Evolutionary conservation across 2,113 vertebrate genomes (phyloP).

Genomic region (Scopus umbretta): DNA sequence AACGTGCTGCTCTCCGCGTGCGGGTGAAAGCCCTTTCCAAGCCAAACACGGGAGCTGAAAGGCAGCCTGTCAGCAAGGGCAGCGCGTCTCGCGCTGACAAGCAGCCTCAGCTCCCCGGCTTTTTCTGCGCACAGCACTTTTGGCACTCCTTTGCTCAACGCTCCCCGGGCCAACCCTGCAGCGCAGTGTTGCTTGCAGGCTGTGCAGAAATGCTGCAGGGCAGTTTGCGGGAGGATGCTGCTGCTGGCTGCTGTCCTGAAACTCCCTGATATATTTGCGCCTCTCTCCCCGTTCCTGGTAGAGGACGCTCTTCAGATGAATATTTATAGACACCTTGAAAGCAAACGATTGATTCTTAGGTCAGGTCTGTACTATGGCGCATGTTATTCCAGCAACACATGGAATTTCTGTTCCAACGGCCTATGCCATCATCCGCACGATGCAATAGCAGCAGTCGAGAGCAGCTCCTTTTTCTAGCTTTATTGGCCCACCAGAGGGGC

Average conservation of each 20-base stretch:
- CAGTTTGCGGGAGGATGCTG: not conserved
- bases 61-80: not conserved
- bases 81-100: not conserved
- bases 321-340: not conserved
- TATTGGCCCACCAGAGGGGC: not conserved
- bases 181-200: not conserved
- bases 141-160: not conserved
- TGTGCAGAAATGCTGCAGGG: not conserved
- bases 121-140: not conserved
- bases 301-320: not conserved
- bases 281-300: not conserved
- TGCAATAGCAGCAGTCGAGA: not conserved
- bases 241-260: not conserved
- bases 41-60: not conserved
- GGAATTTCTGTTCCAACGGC: not conserved
- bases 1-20: rapidly evolving
- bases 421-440: not conserved
- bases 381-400: not conserved
- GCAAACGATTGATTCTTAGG: not conserved
- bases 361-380: rapidly evolving
- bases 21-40: not conserved
- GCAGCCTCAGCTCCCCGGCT: not conserved
- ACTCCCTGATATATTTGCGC: not conserved
- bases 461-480: not conserved
- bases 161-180: not conserved